Evolutionary conservation across 2,888 invertebrate genomes (phyloP), one percentile per base, ranked within the genome.

Genomic region (Cactoblastis cactorum): DNA sequence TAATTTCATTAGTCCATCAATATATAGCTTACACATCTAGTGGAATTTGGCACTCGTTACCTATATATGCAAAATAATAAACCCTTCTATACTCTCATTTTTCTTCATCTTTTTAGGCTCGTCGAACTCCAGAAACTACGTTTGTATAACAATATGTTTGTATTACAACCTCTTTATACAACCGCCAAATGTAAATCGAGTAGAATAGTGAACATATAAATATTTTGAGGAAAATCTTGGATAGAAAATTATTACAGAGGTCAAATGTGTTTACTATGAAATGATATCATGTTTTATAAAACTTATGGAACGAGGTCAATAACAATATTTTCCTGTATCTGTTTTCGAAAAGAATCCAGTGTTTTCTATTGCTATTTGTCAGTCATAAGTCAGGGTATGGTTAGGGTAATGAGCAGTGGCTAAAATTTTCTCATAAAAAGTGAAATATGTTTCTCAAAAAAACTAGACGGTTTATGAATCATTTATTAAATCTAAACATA

Each of bases 211-310:
- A 15, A 39, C 11, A 12, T 22, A 22, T 32, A 49, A 51, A 51
- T 53, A 54, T 51, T 50, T 47, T 45, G 28, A 54, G 58, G 51
- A 58, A 60, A 61, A 57, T 53, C 55, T 48, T 53, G 15, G 60
- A 65, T 65, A 62, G 59, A 64, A 64, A 66, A 59, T 59, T 63
- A 59, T 61, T 52, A 50, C 53, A 55, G 53, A 64, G 56, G 53
- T 53, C 58, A 62, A 59, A 59, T 56, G 46, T 59, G 59, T 62
- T 63, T 67, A 59, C 51, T 59, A 52, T 52, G 34, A 49, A 46
- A 56, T 61, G 63, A 62, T 61, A 58, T 61, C 58, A 59, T 54
- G 51, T 55, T 54, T 64, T 61, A 59, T 62, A 64, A 62, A 58
- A 49, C 55, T 53, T 28, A 41, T 52, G 45, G 51, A 61, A 61